These are phyloP conservation scores for Falco punctatus DNA, from an alignment of 2,113 vertebrate genomes.

Conservation along the genomic window DNA sequence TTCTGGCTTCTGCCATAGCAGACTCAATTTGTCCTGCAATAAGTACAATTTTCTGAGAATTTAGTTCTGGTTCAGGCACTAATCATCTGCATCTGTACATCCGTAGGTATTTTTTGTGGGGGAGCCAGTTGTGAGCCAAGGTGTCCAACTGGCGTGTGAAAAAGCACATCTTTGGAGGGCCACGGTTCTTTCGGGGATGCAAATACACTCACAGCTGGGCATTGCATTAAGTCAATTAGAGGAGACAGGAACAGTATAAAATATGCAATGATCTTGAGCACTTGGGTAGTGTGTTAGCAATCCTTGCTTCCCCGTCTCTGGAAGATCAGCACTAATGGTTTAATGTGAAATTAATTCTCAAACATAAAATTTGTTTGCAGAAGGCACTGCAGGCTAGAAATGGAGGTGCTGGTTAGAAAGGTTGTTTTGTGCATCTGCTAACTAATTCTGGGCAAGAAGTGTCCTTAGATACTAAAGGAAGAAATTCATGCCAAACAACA, in stretches of 20 bases:
- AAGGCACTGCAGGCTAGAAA: background rate
- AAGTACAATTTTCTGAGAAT: constrained; percentile 36
- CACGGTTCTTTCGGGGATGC: background rate
- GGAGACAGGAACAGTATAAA: background rate
- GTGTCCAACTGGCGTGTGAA: background rate
- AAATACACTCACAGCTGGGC: background rate
- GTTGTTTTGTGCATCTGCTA: background rate
- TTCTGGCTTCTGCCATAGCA: constrained; percentile 32
- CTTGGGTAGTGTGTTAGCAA: background rate
- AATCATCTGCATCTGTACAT: background rate
- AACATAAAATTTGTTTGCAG: background rate
- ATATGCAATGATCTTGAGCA: rapidly evolving
- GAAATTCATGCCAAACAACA: rapidly evolving
- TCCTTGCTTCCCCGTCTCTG: background rate
- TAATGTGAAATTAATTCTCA: background rate
- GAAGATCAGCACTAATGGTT: background rate
- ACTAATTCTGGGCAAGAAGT: background rate
- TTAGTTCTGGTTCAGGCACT: constrained; percentile 26
- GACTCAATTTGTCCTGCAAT: constrained; percentile 50
- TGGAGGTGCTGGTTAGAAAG: background rate
- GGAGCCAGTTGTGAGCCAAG: background rate
- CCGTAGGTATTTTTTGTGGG: rapidly evolving
- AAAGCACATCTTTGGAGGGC: background rate
- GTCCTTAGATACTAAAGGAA: background rate
- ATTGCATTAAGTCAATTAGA: background rate